Percentiles rank a stretch among this genome's conserved stretches.
phyloP scores from a whole-genome alignment of 1,140 invertebrate genomes.

The Drosophila sp. region DNA sequence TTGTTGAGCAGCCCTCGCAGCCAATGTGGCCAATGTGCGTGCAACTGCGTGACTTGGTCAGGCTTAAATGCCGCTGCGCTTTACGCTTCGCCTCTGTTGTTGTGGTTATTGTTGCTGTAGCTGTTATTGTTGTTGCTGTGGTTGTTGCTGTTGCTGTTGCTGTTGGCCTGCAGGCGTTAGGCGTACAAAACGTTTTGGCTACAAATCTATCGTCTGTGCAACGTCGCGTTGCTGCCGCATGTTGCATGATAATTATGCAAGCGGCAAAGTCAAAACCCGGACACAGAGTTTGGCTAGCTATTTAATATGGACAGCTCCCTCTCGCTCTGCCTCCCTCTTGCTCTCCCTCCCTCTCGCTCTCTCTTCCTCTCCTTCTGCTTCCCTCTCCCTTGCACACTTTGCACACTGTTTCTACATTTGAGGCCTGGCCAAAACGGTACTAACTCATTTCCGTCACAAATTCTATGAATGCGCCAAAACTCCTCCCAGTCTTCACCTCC shows the following conservation, averaged over 20 bases:
- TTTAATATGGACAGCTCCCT: constrained; percentile 26
- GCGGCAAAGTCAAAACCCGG: constrained; percentile 47
- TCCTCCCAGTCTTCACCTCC: not conserved
- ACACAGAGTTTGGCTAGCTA: not conserved
- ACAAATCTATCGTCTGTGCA: constrained; percentile 51
- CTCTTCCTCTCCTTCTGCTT: not conserved
- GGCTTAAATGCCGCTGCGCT: not conserved
- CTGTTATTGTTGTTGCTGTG: too few relatives aligned
- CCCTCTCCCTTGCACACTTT: not conserved
- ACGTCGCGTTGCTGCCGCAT: constrained; percentile 18
- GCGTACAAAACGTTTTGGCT: constrained; percentile 64
- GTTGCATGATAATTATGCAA: constrained; percentile 80
- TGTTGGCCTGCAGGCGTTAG: constrained; percentile 41
- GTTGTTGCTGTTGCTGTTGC: too few relatives aligned
- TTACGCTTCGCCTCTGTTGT: not conserved
- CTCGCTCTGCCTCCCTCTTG: not conserved
- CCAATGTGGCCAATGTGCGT: constrained; percentile 55
- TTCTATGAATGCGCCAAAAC: constrained; percentile 64
- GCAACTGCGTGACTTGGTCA: constrained; percentile 65
- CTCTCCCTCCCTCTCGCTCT: not conserved
- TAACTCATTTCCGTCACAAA: constrained; percentile 80
- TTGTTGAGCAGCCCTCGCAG: constrained; percentile 15
- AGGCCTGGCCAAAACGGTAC: constrained; percentile 62
- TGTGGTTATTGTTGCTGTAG: too few relatives aligned
- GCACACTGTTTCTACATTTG: not conserved